A percentile compares a stretch with the other conserved stretches of the same genome.
Conservation (phyloP, 64 coral and sea anemone genomes). For the Montipora foliosa region DNA sequence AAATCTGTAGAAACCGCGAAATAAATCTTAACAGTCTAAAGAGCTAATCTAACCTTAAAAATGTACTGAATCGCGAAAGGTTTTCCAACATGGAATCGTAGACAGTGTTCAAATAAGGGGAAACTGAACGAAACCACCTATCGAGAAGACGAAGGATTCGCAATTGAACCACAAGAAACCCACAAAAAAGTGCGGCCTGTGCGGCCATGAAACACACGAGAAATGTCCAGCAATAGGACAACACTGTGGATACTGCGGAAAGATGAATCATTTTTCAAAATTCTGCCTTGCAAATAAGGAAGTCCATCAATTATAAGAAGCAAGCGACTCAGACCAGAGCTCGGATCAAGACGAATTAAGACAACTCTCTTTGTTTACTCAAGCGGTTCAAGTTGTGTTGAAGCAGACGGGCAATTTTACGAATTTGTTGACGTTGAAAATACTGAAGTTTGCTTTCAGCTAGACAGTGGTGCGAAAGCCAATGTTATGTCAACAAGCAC, state of each 20-base stretch:
- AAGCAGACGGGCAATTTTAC: neutral
- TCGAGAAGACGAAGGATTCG: neutral
- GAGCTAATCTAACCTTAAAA: constrained; percentile 9
- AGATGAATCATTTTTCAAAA: constrained; percentile 59
- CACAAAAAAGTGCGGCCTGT: neutral
- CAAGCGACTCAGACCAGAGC: neutral
- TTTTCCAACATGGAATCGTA: neutral
- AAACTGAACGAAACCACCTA: neutral
- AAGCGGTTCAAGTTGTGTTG: neutral
- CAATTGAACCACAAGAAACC: neutral
- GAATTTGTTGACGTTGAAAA: neutral
- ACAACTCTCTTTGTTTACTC: neutral
- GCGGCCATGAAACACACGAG: constrained; percentile 22
- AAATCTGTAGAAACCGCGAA: constrained; percentile 36
- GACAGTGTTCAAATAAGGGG: neutral
- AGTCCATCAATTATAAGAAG: neutral
- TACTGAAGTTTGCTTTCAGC: neutral
- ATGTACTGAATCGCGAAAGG: neutral
- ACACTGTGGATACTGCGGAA: constrained; percentile 23
- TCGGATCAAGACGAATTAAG: neutral
- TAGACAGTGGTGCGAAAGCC: constrained; percentile 46
- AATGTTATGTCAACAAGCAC: constrained; percentile 42
- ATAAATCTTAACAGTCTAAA: constrained; percentile 8
- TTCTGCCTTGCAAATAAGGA: neutral
- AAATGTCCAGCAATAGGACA: constrained; percentile 62